phyloP scores from a whole-genome alignment of 64 coral and sea anemone species.

The Stichodactyla helianthus region DNA sequence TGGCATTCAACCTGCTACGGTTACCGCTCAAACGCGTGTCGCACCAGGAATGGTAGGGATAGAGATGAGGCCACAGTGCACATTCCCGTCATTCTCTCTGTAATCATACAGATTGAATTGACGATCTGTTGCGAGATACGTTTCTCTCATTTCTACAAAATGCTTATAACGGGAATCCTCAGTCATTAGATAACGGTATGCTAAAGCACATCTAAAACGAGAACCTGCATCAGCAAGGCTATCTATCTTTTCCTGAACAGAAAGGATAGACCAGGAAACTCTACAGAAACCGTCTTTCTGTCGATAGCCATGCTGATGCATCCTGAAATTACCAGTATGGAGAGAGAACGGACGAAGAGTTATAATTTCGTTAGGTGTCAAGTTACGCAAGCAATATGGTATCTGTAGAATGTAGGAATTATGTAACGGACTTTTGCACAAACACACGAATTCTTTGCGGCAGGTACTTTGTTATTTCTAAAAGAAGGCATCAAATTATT shows the following conservation, averaged over 20 bases:
- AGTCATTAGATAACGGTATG: background rate
- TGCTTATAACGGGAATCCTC: background rate
- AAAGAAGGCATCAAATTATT: background rate
- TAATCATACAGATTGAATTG: constrained; percentile 10
- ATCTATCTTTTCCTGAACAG: background rate
- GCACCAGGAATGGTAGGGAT: constrained; percentile 8
- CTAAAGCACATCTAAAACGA: background rate
- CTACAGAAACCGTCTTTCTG: constrained; percentile 20
- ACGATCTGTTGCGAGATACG: background rate
- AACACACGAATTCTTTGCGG: background rate
- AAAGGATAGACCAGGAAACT: background rate
- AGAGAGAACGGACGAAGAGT: constrained; percentile 1
- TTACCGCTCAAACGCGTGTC: constrained; percentile 1
- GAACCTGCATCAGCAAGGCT: background rate
- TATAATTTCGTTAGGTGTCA: background rate
- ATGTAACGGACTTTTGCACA: background rate
- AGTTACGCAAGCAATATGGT: background rate
- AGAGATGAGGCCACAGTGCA: constrained; percentile 53
- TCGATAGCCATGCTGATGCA: constrained; percentile 28
- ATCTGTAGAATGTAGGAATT: background rate
- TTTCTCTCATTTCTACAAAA: background rate
- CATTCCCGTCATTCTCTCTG: constrained; percentile 33
- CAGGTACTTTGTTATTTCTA: background rate
- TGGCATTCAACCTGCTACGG: background rate
- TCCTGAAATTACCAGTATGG: constrained; percentile 14